These are phyloP conservation scores for Pyrgus malvae DNA, from an alignment of 2,888 invertebrate genomes.

Conservation along the genomic window DNA sequence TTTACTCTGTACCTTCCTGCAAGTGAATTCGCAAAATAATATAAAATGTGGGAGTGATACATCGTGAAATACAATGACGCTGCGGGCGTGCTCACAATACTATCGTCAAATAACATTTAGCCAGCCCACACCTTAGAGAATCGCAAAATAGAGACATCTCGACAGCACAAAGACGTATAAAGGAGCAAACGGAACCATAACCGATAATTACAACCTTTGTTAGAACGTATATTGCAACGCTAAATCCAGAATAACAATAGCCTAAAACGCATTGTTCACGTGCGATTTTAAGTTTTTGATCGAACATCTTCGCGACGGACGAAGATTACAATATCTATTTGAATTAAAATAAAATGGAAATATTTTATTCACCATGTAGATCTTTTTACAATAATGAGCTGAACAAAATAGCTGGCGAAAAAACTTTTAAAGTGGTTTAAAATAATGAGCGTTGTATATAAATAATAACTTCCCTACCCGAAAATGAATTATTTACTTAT, in stretches of 20 bases:
- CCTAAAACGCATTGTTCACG: conserved; percentile 48
- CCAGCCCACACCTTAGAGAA: conserved; percentile 79
- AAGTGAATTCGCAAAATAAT: conserved; percentile 67
- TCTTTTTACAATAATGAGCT: no score
- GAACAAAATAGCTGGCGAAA: no score
- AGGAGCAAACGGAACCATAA: conserved; percentile 67
- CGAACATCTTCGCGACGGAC: conserved; percentile 7
- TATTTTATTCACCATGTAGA: background rate
- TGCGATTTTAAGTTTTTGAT: conserved; percentile 43
- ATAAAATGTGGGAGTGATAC: conserved; percentile 79
- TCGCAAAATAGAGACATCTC: conserved; percentile 79
- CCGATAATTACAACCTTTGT: conserved; percentile 79
- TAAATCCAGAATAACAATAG: conserved; percentile 59
- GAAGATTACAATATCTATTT: background rate
- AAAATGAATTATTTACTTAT: no score
- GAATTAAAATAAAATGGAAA: background rate
- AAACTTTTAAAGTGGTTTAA: no score
- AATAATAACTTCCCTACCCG: no score
- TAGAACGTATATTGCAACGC: conserved; percentile 58
- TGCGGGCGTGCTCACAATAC: conserved; percentile 73
- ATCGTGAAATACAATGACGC: conserved; percentile 67
- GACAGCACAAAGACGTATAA: conserved; percentile 60
- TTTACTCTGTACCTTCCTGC: conserved; percentile 55
- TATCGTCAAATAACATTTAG: conserved; percentile 81
- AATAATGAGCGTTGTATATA: no score